Evolutionary conservation across 2,888 invertebrate species (phyloP).

Genomic region (Apeira syringaria): DNA sequence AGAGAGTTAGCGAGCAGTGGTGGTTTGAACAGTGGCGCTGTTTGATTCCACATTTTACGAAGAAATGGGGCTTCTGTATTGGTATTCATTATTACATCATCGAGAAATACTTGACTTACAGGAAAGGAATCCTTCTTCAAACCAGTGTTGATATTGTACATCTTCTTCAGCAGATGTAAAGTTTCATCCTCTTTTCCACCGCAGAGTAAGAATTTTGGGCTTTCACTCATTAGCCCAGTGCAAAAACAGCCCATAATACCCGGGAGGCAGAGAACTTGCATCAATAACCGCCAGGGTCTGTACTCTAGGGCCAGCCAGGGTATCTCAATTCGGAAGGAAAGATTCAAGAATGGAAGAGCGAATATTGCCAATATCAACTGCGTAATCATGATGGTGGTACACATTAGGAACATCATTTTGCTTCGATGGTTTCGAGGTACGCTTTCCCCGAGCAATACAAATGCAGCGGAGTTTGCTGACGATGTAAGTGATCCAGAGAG

Average conservation of each 20-base stretch:
- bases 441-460: slow-evolving; percentile 64
- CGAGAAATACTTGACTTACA: slow-evolving; percentile 53
- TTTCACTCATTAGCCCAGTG: slow-evolving; percentile 85
- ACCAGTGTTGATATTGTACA: slow-evolving; percentile 52
- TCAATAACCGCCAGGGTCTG: slow-evolving; percentile 89
- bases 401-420: slow-evolving; percentile 65
- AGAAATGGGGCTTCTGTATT: slow-evolving; percentile 40
- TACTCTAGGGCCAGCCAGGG: slow-evolving; percentile 74
- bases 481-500: slow-evolving; percentile 62
- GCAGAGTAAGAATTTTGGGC: slow-evolving; percentile 89
- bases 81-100: slow-evolving; percentile 36
- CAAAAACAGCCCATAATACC: slow-evolving; percentile 83
- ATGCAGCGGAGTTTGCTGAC: slow-evolving; percentile 67
- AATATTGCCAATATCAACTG: slow-evolving; percentile 55
- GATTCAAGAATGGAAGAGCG: slow-evolving; percentile 55
- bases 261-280: slow-evolving; percentile 86
- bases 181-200: slow-evolving; percentile 84
- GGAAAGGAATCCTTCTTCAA: slow-evolving; percentile 37
- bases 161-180: slow-evolving; percentile 56
- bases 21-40: slow-evolving; percentile 64
- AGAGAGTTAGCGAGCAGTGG: slow-evolving; percentile 61
- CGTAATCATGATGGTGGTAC: slow-evolving; percentile 59
- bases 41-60: slow-evolving; percentile 64
- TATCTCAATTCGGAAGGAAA: slow-evolving; percentile 57
- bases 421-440: slow-evolving; percentile 53